phyloP scores from a whole-genome alignment of 2,888 invertebrate species.

The Gastracanthus pulcherrimus region DNA sequence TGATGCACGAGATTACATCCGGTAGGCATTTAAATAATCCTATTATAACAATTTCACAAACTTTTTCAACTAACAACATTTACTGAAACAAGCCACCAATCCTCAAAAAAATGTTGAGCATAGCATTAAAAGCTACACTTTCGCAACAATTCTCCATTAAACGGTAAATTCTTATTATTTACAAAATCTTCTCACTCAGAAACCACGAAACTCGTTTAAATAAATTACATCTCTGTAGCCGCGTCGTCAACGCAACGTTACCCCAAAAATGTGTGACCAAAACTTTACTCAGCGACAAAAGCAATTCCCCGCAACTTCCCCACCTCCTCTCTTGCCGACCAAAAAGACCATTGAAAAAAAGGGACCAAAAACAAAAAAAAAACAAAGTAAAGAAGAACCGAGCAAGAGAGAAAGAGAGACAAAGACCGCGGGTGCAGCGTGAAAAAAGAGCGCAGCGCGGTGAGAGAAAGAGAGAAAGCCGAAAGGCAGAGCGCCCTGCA shows the following conservation, averaged over 20 bases:
- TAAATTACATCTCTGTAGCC: too few relatives aligned
- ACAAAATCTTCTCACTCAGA: too few relatives aligned
- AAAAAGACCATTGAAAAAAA: not conserved
- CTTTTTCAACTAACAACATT: too few relatives aligned
- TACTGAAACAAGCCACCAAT: too few relatives aligned
- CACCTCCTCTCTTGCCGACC: not conserved
- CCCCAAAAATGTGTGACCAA: too few relatives aligned
- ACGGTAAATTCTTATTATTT: too few relatives aligned
- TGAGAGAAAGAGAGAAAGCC: not conserved
- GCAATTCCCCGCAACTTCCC: not conserved
- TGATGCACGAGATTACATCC: not conserved
- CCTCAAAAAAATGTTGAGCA: too few relatives aligned
- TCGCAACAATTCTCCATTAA: too few relatives aligned
- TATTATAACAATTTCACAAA: not conserved
- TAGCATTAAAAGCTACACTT: too few relatives aligned
- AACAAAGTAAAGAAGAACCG: not conserved
- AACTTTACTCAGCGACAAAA: not conserved
- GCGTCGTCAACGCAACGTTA: not conserved
- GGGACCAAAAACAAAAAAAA: not conserved
- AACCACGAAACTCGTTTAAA: too few relatives aligned
- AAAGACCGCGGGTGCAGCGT: not conserved
- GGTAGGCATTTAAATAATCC: not conserved
- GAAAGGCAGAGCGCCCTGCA: not conserved
- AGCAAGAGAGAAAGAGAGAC: not conserved
- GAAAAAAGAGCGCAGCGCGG: too few relatives aligned